phyloP scores from a whole-genome alignment of 1,140 invertebrate genomes.

The Augochlora pura region DNA sequence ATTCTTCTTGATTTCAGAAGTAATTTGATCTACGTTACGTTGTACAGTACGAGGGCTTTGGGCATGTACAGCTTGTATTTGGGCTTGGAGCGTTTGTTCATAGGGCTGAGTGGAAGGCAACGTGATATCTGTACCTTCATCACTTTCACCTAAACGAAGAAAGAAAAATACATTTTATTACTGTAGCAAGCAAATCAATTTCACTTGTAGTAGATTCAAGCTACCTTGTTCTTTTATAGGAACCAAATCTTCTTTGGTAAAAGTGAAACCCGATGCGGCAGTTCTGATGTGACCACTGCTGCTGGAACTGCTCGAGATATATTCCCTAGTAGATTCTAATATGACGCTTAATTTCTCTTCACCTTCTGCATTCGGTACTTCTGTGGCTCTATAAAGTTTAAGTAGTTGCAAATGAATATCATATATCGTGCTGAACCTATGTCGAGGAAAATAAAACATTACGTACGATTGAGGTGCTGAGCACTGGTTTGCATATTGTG shows the following conservation, averaged over 20 bases:
- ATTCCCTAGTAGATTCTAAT: slow-evolving; percentile 74
- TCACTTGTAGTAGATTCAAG: no score
- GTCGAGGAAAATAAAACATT: not conserved
- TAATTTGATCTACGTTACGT: slow-evolving; percentile 78
- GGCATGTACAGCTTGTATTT: slow-evolving; percentile 77
- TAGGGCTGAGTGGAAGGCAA: slow-evolving; percentile 62
- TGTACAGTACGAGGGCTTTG: slow-evolving; percentile 79
- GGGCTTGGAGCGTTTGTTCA: slow-evolving; percentile 74
- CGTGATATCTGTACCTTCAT: slow-evolving; percentile 46
- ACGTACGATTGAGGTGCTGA: slow-evolving; percentile 53
- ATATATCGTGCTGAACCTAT: not conserved
- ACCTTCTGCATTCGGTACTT: slow-evolving; percentile 51
- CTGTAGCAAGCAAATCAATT: not conserved
- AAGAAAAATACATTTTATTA: slow-evolving; percentile 8
- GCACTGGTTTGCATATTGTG: slow-evolving; percentile 55
- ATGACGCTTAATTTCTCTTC: slow-evolving; percentile 76
- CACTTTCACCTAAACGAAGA: slow-evolving; percentile 34
- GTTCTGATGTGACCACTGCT: slow-evolving; percentile 66
- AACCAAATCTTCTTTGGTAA: slow-evolving; percentile 69
- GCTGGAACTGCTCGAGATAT: slow-evolving; percentile 73
- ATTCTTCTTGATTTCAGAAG: slow-evolving; percentile 77
- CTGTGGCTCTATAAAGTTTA: slow-evolving; percentile 52
- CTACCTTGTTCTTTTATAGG: slow-evolving; percentile 68
- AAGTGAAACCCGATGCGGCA: slow-evolving; percentile 67
- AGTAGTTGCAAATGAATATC: not conserved